Evolutionary conservation across 2,113 vertebrate genomes (phyloP).

Genomic region (Romanogobio albipinnatus): DNA sequence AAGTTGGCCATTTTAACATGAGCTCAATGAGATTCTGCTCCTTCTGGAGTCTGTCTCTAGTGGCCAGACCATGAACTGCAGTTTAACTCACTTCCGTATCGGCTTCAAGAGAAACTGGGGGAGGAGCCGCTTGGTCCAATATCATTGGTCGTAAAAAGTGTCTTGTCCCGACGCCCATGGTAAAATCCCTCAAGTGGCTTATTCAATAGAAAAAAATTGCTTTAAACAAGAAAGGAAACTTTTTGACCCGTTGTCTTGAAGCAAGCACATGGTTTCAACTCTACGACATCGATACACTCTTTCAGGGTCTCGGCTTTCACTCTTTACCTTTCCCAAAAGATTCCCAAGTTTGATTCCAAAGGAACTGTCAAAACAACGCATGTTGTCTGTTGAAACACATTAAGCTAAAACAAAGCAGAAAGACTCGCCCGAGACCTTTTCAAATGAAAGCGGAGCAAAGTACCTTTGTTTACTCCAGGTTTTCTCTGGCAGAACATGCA

Average conservation of each 20-base stretch:
- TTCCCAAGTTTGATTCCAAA: constrained; percentile 28
- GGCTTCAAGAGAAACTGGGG: too few relatives aligned
- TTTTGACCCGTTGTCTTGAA: not conserved
- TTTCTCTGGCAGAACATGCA: constrained; percentile 23
- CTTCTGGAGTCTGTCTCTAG: too few relatives aligned
- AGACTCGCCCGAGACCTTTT: not conserved
- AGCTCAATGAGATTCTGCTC: too few relatives aligned
- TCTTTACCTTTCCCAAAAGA: not conserved
- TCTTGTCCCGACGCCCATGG: too few relatives aligned
- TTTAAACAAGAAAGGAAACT: not conserved
- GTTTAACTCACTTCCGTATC: too few relatives aligned
- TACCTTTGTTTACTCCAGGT: constrained; percentile 13
- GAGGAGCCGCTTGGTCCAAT: too few relatives aligned
- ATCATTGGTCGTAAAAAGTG: too few relatives aligned
- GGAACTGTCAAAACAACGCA: constrained; percentile 37
- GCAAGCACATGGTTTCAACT: constrained; percentile 3
- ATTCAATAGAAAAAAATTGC: not conserved
- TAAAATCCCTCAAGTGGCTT: not conserved
- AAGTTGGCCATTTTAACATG: too few relatives aligned
- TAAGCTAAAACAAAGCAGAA: constrained; percentile 15
- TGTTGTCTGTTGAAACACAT: constrained; percentile 12
- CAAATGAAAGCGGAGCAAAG: not conserved
- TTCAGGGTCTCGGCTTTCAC: constrained; percentile 13
- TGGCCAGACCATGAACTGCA: too few relatives aligned
- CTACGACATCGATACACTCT: not conserved